Base-by-base conservation (phyloP, 1,140 invertebrate genomes). In the Gonatopus flavifemur region DNA sequence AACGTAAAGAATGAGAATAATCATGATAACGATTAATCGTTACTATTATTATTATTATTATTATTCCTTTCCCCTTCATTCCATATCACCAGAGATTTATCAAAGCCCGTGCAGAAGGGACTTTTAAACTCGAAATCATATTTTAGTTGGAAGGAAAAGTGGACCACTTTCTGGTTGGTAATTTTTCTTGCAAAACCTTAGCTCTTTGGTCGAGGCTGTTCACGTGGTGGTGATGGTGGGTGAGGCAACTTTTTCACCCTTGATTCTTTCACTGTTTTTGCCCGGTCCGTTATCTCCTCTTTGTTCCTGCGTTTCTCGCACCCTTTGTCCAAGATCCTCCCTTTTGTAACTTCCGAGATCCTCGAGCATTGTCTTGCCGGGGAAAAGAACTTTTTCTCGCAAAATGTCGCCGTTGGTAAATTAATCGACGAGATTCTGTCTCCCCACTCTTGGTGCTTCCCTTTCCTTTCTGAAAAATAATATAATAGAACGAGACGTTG, bases 261-360 rank as follows among this genome's bases (percentile, higher is more conserved):
- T 33, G 20, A 12, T 19, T 24, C 44, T 33, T 21, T 21, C 41
- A 40, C 24, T 65, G 62, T 68, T 67, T 68, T 68, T 65, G 52
- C 57, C 58, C 28, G 35, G 39, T 48, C 55, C 60, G 66, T 64
- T 67, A 67, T 67, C 64, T 57, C 24, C 49, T 53, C 57, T 64
- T 68, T 68, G 64, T 67, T 64, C 62, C 64, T 58, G 13, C 54
- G 35, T 41, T 46, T 61, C 56, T 59, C 61, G 52, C 56, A 56
- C 60, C 60, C 66, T 66, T 68, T 67, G 64, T 67, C 57, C 60
- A 40, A n/a, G 33, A 25, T 39, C 21, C 49, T 52, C 59, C 56
- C 54, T 59, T 65, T 64, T 52, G 55, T 61, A 60, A 63, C 55
- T 52, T 52, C 41, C 48, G 39, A 57, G 22, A 39, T 49, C 47